Base-by-base conservation (phyloP, 2,797 vertebrate genomes). In the Eremophila alpestris region DNA sequence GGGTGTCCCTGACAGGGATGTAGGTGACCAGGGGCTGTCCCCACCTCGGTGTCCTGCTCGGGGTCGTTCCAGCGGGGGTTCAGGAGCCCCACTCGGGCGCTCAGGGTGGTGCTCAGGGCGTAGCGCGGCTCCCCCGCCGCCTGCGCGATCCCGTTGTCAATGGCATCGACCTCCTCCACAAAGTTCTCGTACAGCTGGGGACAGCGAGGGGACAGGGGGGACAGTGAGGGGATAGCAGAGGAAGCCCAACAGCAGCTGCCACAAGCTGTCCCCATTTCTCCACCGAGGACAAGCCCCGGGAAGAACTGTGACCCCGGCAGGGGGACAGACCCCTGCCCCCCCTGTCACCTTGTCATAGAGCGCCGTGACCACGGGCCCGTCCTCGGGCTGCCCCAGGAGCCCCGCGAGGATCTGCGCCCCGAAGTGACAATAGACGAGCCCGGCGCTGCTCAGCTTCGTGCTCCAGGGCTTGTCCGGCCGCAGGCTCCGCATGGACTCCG, bases 371-470 rank as follows among this genome's bases (percentile, higher is more conserved):
- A 98, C 90, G 6, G 96, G 93, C 95, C 98, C 97, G 2, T 98
- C 97, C 89, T 98, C 97, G 1, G 97, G 97, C 74, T 98, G 97
- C 41, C 97, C 94, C 55, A 99, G 98, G 71, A 99, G 97, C 60
- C 96, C 97, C 3, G 98, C 96, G 30, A 99, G 98, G 78, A 99
- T 96, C 62, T 96, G 98, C 41, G 91, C 96, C 38, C 99, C 99
- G 16, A 99, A 99, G 96, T 99, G 99, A 23, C 98, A 94, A 73
- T 99, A 99, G 24, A 99, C 95, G 75, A 99, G 95, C 43, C 99
- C 99, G 0, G 99, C 99, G 3, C 99, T 99, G 98, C 99, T 99
- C 95, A 99, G 98, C 96, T 99, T 99, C 22, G 99, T 99, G 93
- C 97, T 97, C 99, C 99, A 99, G 0, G 98, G 98, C 95, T 99